Base-by-base conservation (phyloP, 1,140 invertebrate genomes). In the Hycleus phaleratus region DNA sequence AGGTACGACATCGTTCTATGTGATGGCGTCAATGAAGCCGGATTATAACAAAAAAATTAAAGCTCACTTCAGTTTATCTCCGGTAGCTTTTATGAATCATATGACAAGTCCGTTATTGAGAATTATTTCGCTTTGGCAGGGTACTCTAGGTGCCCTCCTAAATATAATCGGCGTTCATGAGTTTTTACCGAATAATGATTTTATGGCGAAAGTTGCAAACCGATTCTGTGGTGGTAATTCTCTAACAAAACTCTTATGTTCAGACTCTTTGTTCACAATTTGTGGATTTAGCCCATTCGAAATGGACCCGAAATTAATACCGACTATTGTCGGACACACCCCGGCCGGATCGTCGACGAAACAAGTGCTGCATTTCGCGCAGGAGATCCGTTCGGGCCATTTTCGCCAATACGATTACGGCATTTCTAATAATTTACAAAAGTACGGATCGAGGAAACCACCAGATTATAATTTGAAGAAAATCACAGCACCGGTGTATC, bases 321-420 rank as follows among this genome's bases (percentile, higher is more conserved):
- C 88, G 0, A 80, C 87, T 0, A 87, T 92, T 66, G 71, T 90
- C 3, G 81, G 82, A 7, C 88, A 96, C 71, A 83, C 83, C 3
- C 94, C 94, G 3, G 88, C 90, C 1, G 92, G 92, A 4, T 81
- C 90, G 1, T 89, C 91, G 0, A 81, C 84, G 0, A 83, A 84
- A 67, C 91, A 73, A 59, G 32, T 93, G 5, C 75, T 87, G 5
- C 89, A 93, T 68, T 91, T 84, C 64, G 83, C 80, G 0, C 85
- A 88, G 69, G 77, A 78, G 58, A 73, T 81, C 2, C 74, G 74
- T 53, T 76, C 78, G 67, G 78, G 76, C 6, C 68, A 78, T 18
- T 85, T 85, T 61, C 73, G 76, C 42, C 79, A 82, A 58, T 88
- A 79, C 58, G 82, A 88, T 69, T 53, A 43, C 43, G 47, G 60